phyloP scores from a whole-genome alignment of 2,888 invertebrate species.

The Agrotis exclamationis region DNA sequence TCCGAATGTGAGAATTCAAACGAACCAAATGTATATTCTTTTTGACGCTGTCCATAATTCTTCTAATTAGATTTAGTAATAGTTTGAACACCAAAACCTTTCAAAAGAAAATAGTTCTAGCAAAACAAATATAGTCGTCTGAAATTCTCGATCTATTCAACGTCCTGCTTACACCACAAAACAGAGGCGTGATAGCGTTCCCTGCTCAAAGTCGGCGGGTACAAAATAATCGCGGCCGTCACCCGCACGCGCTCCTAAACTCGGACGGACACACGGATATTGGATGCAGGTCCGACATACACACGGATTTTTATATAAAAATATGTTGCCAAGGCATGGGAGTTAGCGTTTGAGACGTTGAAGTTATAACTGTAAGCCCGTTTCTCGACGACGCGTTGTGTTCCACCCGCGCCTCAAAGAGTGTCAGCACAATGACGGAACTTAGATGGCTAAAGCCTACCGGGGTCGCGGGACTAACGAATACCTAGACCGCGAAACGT shows the following conservation, averaged over 20 bases:
- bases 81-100: not conserved
- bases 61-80: not conserved
- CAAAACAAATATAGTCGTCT: not conserved
- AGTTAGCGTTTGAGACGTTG: conserved; percentile 25
- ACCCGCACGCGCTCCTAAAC: conserved; percentile 70
- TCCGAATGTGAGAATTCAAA: too few relatives aligned
- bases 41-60: too few relatives aligned
- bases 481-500: too few relatives aligned
- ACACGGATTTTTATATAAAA: conserved; percentile 71
- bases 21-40: too few relatives aligned
- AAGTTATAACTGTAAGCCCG: too few relatives aligned
- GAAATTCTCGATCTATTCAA: not conserved
- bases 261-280: conserved; percentile 74
- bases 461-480: too few relatives aligned
- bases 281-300: conserved; percentile 73
- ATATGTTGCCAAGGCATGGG: conserved; percentile 32
- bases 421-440: too few relatives aligned
- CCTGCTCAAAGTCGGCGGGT: conserved; percentile 57
- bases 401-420: too few relatives aligned
- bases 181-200: conserved; percentile 19
- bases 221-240: conserved; percentile 69
- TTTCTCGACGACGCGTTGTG: too few relatives aligned
- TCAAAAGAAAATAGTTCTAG: not conserved
- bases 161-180: conserved; percentile 35
- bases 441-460: too few relatives aligned